Percentiles rank a stretch among this genome's conserved stretches.
phyloP scores from a whole-genome alignment of 2,113 vertebrate genomes.

The Bubo blakistoni region DNA sequence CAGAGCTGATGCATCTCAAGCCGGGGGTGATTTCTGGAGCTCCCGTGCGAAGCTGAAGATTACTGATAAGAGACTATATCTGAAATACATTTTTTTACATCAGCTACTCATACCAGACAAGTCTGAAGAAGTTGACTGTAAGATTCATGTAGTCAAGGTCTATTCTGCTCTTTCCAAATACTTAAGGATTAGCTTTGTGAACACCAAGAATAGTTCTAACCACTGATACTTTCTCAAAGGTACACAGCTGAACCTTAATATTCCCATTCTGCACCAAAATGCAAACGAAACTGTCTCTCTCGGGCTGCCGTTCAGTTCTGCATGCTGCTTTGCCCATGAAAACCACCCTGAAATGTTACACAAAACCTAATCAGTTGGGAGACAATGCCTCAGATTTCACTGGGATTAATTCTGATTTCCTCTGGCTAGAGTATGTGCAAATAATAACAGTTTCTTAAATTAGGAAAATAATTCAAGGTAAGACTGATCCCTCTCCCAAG shows the following conservation, averaged over 20 bases:
- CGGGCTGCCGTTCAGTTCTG: background rate
- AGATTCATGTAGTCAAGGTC: background rate
- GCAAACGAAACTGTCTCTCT: background rate
- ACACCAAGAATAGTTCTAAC: background rate
- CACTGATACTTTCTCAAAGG: background rate
- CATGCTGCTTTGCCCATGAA: background rate
- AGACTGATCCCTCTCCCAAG: background rate
- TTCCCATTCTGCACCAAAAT: background rate
- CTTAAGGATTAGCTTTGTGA: background rate
- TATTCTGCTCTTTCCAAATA: background rate
- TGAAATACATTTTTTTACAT: background rate
- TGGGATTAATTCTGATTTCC: background rate
- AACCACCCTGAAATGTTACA: background rate
- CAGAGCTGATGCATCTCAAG: background rate
- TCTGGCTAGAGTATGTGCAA: background rate
- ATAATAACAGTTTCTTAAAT: background rate
- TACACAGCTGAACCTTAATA: background rate
- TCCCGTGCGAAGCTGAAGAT: background rate
- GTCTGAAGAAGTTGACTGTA: background rate
- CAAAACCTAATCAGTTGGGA: background rate
- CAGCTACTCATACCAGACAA: background rate
- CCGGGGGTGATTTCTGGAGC: background rate
- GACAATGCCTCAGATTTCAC: background rate
- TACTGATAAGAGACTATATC: background rate
- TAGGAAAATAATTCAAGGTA: slow-evolving; percentile 16